Evolutionary conservation across 2,888 invertebrate species (phyloP).

Genomic region (Nephrotoma flavescens): DNA sequence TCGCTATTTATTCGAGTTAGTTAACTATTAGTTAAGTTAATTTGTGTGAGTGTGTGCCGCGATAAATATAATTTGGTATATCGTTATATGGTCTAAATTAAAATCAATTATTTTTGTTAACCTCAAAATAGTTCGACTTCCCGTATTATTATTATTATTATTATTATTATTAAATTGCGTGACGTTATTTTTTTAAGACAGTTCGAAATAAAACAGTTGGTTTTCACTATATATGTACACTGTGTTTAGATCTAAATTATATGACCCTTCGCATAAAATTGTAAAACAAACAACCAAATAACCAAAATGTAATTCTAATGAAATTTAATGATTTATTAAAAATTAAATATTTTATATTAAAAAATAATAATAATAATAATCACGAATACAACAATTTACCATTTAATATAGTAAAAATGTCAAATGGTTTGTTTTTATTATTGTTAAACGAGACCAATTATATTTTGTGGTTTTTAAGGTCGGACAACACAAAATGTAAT

Average conservation of each 20-base stretch:
- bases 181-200: not conserved
- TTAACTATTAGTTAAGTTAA: not conserved
- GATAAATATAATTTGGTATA: not conserved
- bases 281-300: not conserved
- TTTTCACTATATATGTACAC: not conserved
- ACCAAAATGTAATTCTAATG: not conserved
- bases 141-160: not conserved
- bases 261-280: not conserved
- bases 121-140: not conserved
- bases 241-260: not conserved
- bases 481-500: slow-evolving; percentile 2
- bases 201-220: not conserved
- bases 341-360: not conserved
- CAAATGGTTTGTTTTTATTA: slow-evolving; percentile 1
- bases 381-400: not conserved
- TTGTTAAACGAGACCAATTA: slow-evolving; percentile 1
- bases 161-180: not conserved
- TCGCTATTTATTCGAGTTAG: not conserved
- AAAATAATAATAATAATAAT: not conserved
- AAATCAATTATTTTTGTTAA: not conserved
- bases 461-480: slow-evolving; percentile 4
- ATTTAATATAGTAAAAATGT: slow-evolving; percentile 1
- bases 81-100: not conserved
- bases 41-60: not conserved
- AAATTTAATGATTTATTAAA: not conserved